Conservation (phyloP, 1,140 invertebrate genomes). For the Drosophila eugracilis region DNA sequence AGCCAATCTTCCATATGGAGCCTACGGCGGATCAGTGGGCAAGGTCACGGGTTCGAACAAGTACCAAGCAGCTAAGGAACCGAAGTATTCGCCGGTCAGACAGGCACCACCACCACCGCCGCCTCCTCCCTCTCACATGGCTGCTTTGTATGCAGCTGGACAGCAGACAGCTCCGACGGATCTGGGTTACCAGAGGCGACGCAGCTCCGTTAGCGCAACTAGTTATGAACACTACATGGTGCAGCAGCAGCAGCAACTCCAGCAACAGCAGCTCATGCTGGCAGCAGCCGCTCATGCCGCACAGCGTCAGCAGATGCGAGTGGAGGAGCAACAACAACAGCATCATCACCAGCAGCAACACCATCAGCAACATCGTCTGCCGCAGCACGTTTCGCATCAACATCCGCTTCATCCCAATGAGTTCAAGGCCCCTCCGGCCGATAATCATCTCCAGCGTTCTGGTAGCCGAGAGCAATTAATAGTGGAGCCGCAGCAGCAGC, state of each 20-base stretch:
- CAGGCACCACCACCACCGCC: constrained; percentile 66
- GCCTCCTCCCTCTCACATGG: constrained; percentile 60
- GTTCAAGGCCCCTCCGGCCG: constrained; percentile 74
- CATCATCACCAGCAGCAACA: constrained; percentile 49
- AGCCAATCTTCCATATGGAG: constrained; percentile 70
- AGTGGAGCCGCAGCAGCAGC: constrained; percentile 45
- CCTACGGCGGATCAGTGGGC: constrained; percentile 22
- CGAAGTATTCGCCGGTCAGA: constrained; percentile 58
- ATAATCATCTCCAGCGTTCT: constrained; percentile 64
- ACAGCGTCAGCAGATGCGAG: constrained; percentile 49
- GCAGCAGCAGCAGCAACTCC: constrained; percentile 64
- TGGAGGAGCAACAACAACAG: constrained; percentile 46
- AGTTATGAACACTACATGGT: constrained; percentile 75
- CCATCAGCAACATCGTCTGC: constrained; percentile 47
- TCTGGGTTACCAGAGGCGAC: constrained; percentile 66
- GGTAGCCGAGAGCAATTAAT: constrained; percentile 68
- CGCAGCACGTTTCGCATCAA: constrained; percentile 38
- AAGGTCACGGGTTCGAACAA: constrained; percentile 34
- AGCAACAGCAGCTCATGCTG: constrained; percentile 73
- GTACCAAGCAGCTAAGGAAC: constrained; percentile 51
- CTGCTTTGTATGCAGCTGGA: constrained; percentile 50
- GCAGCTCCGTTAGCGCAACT: constrained; percentile 67
- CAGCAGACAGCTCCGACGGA: constrained; percentile 42
- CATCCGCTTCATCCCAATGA: constrained; percentile 55
- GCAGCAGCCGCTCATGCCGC: constrained; percentile 65